Evolutionary conservation across 2,888 invertebrate genomes (phyloP), one percentile per base, ranked within the genome.

Genomic region (Rhorus exstirpatorius): DNA sequence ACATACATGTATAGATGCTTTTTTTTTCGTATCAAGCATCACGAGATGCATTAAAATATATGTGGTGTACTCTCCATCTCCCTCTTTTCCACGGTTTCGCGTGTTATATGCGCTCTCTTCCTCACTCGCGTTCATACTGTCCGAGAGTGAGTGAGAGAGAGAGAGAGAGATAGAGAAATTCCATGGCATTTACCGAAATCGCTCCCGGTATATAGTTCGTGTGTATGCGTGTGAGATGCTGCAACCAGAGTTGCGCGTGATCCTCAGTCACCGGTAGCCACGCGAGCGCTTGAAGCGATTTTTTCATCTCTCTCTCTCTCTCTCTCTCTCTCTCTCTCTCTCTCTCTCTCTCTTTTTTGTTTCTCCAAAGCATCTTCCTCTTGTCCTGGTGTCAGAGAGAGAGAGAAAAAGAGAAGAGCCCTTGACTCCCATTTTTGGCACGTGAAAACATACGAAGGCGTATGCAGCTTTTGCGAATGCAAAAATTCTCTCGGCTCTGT

Each of bases 261-360:
- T 74, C 65, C 79, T 79, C 80, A 79, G 81, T 83, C 82, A 85
- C 82, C 81, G 77, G 87, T 88, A 86, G 91, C 91, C 91, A 91
- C 91, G 91, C 90, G 91, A 91, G 84, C 91, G 91, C 91, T 91
- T 87, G 89, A 86, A 90, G 91, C 91, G 85, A 87, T 84, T 84
- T 85, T 75, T 84, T 89, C 78, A 72, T 82, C 71, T 84, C 49
- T 70, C 81, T 79, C 76, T 72, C 81, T 82, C 76, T 72, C 68
- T 46, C 71, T 44, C 44, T 61, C 44, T 35, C 38, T 63, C 31
- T 63, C 31, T 44, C 19, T 46, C 8, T 65, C 8, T 14, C 35
- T 72, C 81, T 82, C 76, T 72, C 68, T 46, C 71, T 44, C 44
- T 61, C 44, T 35, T 19, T 63, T 21, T 63, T 44, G 14, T 46